Evolutionary conservation across 2,113 vertebrate species (phyloP).

Genomic region (Macroglossus sobrinus): DNA sequence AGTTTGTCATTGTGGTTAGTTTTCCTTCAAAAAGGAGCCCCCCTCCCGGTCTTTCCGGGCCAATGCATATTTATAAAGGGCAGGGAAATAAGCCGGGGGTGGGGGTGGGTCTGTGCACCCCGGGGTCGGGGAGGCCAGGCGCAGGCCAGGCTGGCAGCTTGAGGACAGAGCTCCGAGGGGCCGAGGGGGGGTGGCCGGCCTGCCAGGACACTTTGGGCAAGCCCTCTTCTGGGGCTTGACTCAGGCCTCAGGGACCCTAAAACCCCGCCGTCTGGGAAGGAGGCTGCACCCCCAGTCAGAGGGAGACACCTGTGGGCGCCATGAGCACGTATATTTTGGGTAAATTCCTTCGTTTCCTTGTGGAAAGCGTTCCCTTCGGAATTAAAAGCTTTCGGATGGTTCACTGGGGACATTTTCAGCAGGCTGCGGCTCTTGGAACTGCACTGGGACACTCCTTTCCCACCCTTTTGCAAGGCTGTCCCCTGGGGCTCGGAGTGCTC

Average conservation of each 20-base stretch:
- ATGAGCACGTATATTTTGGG: not conserved
- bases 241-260: not conserved
- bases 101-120: no score
- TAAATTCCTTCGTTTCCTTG: not conserved
- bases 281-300: not conserved
- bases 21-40: constrained; percentile 80
- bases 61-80: constrained; percentile 82
- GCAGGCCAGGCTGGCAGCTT: not conserved
- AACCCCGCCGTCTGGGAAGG: not conserved
- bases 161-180: not conserved
- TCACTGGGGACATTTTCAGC: not conserved
- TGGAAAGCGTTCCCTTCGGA: not conserved
- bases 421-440: not conserved
- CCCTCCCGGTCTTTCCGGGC: constrained; percentile 74
- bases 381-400: not conserved
- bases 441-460: not conserved
- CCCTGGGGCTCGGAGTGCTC: not conserved
- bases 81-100: constrained; percentile 68
- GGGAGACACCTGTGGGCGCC: not conserved
- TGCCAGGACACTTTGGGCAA: no score
- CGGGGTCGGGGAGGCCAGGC: not conserved
- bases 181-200: not conserved
- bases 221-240: not conserved
- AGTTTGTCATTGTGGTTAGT: constrained; percentile 83
- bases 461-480: not conserved